Percentiles rank a stretch among this genome's conserved stretches.
These are phyloP conservation scores for Choristoneura rosaceana DNA, from an alignment of 2,888 invertebrate genomes.

Conservation along the genomic window DNA sequence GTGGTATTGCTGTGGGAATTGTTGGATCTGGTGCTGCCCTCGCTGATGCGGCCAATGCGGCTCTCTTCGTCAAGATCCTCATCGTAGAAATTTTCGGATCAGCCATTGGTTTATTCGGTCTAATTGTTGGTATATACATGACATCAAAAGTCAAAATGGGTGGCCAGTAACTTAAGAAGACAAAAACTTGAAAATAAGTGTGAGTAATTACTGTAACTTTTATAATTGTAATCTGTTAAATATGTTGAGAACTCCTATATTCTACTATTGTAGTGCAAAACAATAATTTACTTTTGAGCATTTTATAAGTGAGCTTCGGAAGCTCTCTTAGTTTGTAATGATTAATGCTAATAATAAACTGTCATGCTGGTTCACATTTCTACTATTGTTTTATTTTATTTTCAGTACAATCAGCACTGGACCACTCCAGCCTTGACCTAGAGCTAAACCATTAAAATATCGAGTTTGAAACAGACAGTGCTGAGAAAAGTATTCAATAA, in stretches of 20 bases:
- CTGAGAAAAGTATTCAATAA: constrained; percentile 58
- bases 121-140: constrained; percentile 99
- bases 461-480: constrained; percentile 63
- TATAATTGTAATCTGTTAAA: constrained; percentile 15
- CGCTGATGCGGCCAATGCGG: constrained; percentile 98
- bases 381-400: constrained; percentile 54
- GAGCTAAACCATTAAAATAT: constrained; percentile 53
- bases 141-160: constrained; percentile 93
- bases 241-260: constrained; percentile 10
- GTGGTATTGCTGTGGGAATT: constrained; percentile 97
- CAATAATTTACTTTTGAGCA: constrained; percentile 13
- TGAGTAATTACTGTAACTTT: constrained; percentile 58
- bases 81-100: constrained; percentile 99
- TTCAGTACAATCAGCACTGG: constrained; percentile 80
- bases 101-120: constrained; percentile 99
- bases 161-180: constrained; percentile 66
- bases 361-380: constrained; percentile 39
- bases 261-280: constrained; percentile 2
- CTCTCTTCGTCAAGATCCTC: constrained; percentile 98
- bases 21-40: constrained; percentile 99
- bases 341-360: constrained; percentile 42
- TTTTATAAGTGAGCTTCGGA: constrained; percentile 3
- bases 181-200: constrained; percentile 71
- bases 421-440: constrained; percentile 65
- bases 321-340: constrained; percentile 18